Conservation (phyloP, 53 echinoderm and acorn worm species). For the Arbacia lixula region DNA sequence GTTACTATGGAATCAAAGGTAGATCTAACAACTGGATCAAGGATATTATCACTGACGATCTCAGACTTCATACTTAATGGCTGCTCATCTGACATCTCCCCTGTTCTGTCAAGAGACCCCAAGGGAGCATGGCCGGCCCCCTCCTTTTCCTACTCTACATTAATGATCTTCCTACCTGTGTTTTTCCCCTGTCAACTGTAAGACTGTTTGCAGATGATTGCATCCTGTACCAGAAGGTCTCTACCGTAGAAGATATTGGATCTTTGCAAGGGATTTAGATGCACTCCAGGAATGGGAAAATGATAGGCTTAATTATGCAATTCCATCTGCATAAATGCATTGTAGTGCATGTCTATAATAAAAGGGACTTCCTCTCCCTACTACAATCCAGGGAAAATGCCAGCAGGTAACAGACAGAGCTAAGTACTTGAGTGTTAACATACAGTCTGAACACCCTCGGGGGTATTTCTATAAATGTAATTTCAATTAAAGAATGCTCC, state of each 20-base stretch:
- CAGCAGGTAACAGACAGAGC: neutral
- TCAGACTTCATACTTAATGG: conserved; percentile 58
- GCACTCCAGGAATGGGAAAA: no score
- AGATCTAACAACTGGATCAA: conserved; percentile 40
- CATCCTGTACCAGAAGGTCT: neutral
- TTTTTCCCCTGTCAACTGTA: neutral
- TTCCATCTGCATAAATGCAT: neutral
- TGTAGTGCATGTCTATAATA: neutral
- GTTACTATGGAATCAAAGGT: conserved; percentile 47
- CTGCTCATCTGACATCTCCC: neutral
- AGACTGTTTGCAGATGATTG: conserved; percentile 63
- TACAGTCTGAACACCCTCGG: no score
- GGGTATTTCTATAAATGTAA: no score
- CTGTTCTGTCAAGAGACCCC: conserved; percentile 50
- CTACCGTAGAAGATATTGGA: neutral
- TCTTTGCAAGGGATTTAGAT: neutral
- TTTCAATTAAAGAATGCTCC: no score
- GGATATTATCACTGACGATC: conserved; percentile 21
- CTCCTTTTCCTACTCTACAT: conserved; percentile 56
- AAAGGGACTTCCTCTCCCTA: neutral
- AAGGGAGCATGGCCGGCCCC: conserved; percentile 60
- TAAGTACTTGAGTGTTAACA: conserved; percentile 50
- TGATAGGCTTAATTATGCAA: neutral
- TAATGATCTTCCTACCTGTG: conserved; percentile 31
- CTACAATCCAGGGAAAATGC: neutral